Percentiles rank a stretch among this genome's conserved stretches.
Evolutionary conservation across 1,140 invertebrate genomes (phyloP).

Genomic region (Propsilocerus akamusi): DNA sequence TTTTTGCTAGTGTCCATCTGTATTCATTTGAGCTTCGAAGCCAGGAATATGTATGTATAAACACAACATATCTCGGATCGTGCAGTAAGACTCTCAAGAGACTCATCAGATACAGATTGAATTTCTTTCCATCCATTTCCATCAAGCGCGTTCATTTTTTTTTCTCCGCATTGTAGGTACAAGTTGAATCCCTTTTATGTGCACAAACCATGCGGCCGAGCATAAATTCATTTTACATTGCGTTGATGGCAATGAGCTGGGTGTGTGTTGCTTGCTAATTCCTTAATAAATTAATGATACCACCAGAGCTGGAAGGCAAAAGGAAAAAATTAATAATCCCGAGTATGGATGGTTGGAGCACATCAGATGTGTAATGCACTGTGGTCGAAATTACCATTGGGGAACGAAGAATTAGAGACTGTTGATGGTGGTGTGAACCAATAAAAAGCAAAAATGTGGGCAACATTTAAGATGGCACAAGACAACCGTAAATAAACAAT

Average conservation of each 20-base stretch:
- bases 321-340: too few relatives aligned
- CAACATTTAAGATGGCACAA: too few relatives aligned
- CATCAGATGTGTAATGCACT: too few relatives aligned
- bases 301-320: background rate
- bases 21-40: background rate
- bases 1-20: background rate
- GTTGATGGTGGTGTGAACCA: too few relatives aligned
- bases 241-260: background rate
- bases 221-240: background rate
- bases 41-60: background rate
- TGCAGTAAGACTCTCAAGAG: background rate
- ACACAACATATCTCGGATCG: background rate
- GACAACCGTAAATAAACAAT: too few relatives aligned
- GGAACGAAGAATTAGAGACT: too few relatives aligned
- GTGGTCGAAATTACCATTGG: too few relatives aligned
- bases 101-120: background rate
- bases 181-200: too few relatives aligned
- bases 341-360: too few relatives aligned
- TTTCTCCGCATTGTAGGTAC: background rate
- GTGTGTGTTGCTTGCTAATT: background rate
- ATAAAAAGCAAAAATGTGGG: too few relatives aligned
- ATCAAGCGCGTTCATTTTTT: background rate
- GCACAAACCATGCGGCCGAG: background rate
- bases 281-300: background rate
- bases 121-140: background rate